These are phyloP conservation scores for Nebria brevicollis DNA, from an alignment of 2,888 invertebrate species.

Conservation along the genomic window DNA sequence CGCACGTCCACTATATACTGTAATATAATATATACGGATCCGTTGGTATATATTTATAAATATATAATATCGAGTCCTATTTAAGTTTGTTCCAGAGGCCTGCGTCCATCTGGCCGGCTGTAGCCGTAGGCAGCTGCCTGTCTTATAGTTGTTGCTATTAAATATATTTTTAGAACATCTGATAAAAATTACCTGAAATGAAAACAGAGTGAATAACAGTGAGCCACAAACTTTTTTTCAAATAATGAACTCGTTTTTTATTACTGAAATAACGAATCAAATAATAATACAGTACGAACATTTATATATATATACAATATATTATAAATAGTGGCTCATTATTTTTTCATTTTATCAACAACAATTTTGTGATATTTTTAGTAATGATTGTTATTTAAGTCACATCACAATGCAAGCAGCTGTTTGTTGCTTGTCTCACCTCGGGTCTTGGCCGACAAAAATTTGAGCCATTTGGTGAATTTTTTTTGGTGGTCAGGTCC, in stretches of 20 bases:
- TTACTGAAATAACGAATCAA: slow-evolving; percentile 41
- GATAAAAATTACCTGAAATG: slow-evolving; percentile 58
- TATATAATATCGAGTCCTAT: slow-evolving; percentile 25
- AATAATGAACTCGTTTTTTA: slow-evolving; percentile 35
- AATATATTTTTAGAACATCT: slow-evolving; percentile 62
- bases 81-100: slow-evolving; percentile 45
- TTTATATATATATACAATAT: slow-evolving; percentile 50
- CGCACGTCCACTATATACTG: slow-evolving; percentile 16
- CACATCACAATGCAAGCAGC: slow-evolving; percentile 64
- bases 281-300: slow-evolving; percentile 49
- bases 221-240: slow-evolving; percentile 44
- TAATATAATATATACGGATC: slow-evolving; percentile 23
- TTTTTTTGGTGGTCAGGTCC: not conserved
- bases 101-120: slow-evolving; percentile 52
- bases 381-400: slow-evolving; percentile 68
- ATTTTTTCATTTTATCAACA: slow-evolving; percentile 67
- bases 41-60: slow-evolving; percentile 28
- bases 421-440: slow-evolving; percentile 54
- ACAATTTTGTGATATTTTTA: slow-evolving; percentile 69
- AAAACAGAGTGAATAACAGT: slow-evolving; percentile 58
- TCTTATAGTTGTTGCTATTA: slow-evolving; percentile 64
- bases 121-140: slow-evolving; percentile 58
- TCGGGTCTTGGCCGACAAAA: slow-evolving; percentile 9
- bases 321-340: slow-evolving; percentile 64
- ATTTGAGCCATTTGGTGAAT: not conserved